Evolutionary conservation across 2,113 vertebrate genomes (phyloP).

Genomic region (Phylloscopus trochiloides): DNA sequence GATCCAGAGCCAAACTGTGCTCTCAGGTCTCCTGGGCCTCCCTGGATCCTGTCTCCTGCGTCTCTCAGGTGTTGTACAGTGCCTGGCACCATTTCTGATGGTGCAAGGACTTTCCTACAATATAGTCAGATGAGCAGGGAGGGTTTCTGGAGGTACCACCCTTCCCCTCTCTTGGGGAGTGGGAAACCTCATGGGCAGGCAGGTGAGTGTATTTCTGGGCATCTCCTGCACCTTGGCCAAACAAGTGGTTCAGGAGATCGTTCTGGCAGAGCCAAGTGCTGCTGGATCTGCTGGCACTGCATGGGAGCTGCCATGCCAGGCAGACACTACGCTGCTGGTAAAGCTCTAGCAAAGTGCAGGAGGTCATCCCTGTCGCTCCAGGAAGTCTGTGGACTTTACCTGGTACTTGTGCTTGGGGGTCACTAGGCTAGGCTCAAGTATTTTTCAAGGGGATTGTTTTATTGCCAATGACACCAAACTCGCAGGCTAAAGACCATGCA

Average conservation of each 20-base stretch:
- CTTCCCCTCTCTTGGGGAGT: neutral
- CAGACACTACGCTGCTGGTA: neutral
- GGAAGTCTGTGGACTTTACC: neutral
- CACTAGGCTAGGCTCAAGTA: neutral
- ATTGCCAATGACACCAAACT: neutral
- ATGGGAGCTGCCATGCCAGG: neutral
- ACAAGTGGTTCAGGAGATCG: neutral
- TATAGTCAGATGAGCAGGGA: accelerated
- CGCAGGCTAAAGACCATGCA: neutral
- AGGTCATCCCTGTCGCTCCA: neutral
- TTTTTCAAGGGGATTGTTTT: neutral
- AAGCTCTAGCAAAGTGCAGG: neutral
- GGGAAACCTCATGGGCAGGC: neutral
- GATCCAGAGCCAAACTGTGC: neutral
- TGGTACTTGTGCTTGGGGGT: neutral
- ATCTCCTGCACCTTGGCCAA: neutral
- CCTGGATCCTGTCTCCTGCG: accelerated
- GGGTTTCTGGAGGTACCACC: neutral
- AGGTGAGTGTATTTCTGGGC: neutral
- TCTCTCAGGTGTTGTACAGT: neutral
- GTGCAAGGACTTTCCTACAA: neutral
- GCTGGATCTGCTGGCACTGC: neutral
- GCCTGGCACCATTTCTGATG: neutral
- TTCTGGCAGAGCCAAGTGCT: neutral
- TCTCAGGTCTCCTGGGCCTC: neutral